These are phyloP conservation scores for Aphis craccivora DNA, from an alignment of 1,140 invertebrate species.

Conservation along the genomic window DNA sequence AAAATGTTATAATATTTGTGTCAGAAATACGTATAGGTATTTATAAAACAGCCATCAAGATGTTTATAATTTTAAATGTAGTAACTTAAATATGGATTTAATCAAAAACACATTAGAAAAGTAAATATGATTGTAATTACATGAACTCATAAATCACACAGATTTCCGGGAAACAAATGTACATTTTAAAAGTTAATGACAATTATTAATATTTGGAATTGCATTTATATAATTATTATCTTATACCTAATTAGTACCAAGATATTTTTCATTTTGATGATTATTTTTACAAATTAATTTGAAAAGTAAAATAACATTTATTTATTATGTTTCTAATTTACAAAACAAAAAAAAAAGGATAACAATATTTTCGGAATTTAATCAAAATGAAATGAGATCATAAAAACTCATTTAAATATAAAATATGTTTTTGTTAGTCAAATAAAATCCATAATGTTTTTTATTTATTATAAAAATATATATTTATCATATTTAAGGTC, in stretches of 20 bases:
- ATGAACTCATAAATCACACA: not conserved
- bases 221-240: not conserved
- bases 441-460: not conserved
- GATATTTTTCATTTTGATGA: not conserved
- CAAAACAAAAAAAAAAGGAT: not conserved
- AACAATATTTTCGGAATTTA: not conserved
- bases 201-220: not conserved
- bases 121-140: constrained; percentile 17
- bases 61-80: not conserved
- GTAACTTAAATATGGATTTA: constrained; percentile 4
- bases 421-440: too few species aligned
- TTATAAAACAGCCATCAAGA: not conserved
- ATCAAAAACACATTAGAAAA: constrained; percentile 33
- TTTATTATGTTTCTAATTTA: not conserved
- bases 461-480: not conserved
- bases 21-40: not conserved
- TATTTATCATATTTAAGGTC: not conserved
- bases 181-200: not conserved
- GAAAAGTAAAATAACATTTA: not conserved
- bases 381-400: not conserved
- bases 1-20: not conserved
- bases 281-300: not conserved
- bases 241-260: not conserved
- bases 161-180: not conserved
- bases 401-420: not conserved